phyloP scores from a whole-genome alignment of 1,140 invertebrate genomes.

The Brachionus koreanus region DNA sequence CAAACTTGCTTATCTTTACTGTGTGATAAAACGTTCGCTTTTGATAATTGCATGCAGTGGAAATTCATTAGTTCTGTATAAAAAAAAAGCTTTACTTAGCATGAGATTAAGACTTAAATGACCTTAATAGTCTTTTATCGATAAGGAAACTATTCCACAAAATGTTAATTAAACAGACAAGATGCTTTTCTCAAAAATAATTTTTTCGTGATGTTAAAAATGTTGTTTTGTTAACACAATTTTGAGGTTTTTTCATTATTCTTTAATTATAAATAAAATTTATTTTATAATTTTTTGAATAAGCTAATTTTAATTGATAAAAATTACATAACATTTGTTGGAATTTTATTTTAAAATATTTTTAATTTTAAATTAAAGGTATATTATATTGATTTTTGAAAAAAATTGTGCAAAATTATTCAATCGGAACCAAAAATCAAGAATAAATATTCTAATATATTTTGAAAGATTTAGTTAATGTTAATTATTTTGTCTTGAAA shows the following conservation, averaged over 20 bases:
- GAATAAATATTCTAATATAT: too few relatives aligned
- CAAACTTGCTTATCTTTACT: background rate
- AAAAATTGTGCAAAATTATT: background rate
- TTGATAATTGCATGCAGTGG: background rate
- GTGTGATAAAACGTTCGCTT: background rate
- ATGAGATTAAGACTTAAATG: background rate
- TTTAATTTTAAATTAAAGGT: too few relatives aligned
- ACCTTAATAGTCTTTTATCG: background rate
- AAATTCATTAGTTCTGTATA: background rate
- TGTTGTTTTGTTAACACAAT: too few relatives aligned
- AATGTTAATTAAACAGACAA: background rate
- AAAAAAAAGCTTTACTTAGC: constrained; percentile 11
- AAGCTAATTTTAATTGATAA: background rate
- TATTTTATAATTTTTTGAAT: too few relatives aligned
- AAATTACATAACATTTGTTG: background rate
- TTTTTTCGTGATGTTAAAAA: too few relatives aligned
- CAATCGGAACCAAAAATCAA: too few relatives aligned
- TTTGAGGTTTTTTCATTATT: too few relatives aligned
- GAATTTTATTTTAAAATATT: background rate
- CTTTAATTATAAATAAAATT: background rate
- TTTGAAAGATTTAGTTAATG: too few relatives aligned
- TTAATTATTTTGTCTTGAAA: too few relatives aligned
- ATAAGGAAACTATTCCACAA: background rate
- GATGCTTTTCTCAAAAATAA: too few relatives aligned
- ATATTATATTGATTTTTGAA: too few relatives aligned